Base-by-base conservation (phyloP, 2,797 vertebrate genomes). In the Enteromius argenteus region DNA sequence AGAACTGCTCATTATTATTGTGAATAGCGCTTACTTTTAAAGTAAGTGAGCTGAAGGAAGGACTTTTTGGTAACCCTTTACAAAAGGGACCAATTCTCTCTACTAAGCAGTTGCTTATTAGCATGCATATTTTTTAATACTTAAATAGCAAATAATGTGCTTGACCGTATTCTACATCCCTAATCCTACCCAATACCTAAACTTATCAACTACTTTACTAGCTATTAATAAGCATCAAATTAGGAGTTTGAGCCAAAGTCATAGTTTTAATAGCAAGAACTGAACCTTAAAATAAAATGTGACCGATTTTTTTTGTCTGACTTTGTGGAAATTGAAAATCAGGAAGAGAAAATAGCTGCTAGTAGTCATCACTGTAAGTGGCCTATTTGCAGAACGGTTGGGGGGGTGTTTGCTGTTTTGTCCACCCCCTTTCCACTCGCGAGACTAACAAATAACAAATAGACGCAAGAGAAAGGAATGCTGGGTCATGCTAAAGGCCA, bases 371-470 rank as follows among this genome's bases (percentile, higher is more conserved):
- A 30, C 73, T 83, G 11, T 68, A 76, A 83, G 60, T 76, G 72
- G 30, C 51, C 46, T 67, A 56, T 83, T 76, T 76, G 62, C 30
- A 1, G 73, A 83, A 58, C 62, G 81, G 15, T 23, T 58, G 35
- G 8, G 44, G 46, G 72, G 60, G 15, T 37, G n/a, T 68, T 75
- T 83, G 58, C 42, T 67, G 72, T 37, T 83, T 74, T 64, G 69
- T 76, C 32, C 44, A 74, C 58, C 58, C 30, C 46, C 42, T 19
- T 58, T 19, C 58, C 17, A 71, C 51, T 71, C 8, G 64, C 51
- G 35, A 53, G 46, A 76, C 83, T 81, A 78, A 81, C 78, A 80
- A 84, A 84, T 78, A 81, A 81, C 79, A 79, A 81, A 86, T 84
- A 66, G 84, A 71, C 32, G 81, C 68, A 79, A 21, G 3, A 46